Evolutionary conservation across 2,888 invertebrate genomes (phyloP).

Genomic region (Amorpha juglandis): DNA sequence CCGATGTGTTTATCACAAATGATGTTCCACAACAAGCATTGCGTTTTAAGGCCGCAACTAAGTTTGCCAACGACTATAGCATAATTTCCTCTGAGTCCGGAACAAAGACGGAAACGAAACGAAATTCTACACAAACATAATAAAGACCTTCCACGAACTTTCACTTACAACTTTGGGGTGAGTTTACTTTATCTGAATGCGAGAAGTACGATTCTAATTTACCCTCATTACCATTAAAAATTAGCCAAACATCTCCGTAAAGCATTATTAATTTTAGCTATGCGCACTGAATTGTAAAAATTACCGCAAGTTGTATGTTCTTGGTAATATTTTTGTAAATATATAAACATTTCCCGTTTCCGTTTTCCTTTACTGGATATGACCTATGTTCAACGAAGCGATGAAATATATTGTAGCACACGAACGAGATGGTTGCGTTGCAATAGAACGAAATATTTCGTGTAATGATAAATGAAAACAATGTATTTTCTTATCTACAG

Average conservation of each 20-base stretch:
- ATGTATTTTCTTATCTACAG: not conserved
- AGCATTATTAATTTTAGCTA: not conserved
- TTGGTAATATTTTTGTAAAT: not conserved
- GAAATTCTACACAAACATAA: conserved; percentile 61
- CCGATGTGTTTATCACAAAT: conserved; percentile 43
- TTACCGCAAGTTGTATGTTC: not conserved
- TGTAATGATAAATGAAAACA: not conserved
- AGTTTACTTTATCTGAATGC: conserved; percentile 36
- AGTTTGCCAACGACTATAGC: conserved; percentile 52
- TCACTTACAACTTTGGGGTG: conserved; percentile 46
- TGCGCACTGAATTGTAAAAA: not conserved
- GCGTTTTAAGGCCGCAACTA: conserved; percentile 54
- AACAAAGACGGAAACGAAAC: conserved; percentile 62
- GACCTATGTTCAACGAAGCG: conserved; percentile 7
- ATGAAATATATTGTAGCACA: conserved; percentile 7
- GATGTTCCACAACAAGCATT: conserved; percentile 51
- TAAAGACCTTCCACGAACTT: conserved; percentile 62
- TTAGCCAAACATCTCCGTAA: not conserved
- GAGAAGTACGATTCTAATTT: conserved; percentile 31
- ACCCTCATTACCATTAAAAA: conserved; percentile 35
- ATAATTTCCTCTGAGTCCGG: conserved; percentile 51
- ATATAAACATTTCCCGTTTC: conserved; percentile 7
- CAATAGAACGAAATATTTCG: not conserved
- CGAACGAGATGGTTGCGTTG: not conserved
- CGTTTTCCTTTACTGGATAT: conserved; percentile 14